These are phyloP conservation scores for Leucosticte australis DNA, from an alignment of 2,113 vertebrate genomes.

Conservation along the genomic window DNA sequence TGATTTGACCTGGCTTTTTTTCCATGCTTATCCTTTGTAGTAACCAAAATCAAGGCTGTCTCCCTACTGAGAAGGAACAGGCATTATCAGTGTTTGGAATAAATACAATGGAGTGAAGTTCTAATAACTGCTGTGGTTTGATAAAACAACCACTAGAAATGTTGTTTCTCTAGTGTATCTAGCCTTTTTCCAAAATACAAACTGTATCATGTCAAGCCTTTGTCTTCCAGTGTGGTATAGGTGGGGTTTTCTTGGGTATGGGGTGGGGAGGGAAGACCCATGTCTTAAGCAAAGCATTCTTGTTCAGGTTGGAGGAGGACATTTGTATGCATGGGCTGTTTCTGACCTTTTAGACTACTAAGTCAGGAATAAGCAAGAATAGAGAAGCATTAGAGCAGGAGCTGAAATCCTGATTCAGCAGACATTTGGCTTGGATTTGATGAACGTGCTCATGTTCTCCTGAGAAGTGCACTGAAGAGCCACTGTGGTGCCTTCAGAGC, in stretches of 20 bases:
- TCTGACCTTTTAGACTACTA: not conserved
- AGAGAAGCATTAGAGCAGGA: not conserved
- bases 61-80: not conserved
- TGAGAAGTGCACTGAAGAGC: not conserved
- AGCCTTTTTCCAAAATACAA: not conserved
- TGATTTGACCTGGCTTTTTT: not conserved
- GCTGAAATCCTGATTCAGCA: not conserved
- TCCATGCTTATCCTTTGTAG: not conserved
- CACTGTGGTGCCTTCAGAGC: not conserved
- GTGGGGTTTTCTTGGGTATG: not conserved
- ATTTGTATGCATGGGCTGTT: not conserved
- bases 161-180: not conserved
- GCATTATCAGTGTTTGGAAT: not conserved
- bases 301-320: not conserved
- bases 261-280: fast-evolving
- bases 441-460: fast-evolving
- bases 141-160: not conserved
- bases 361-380: not conserved
- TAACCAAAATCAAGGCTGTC: not conserved
- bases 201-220: not conserved
- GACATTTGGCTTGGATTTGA: not conserved
- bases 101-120: not conserved
- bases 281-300: not conserved
- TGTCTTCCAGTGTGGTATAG: not conserved
- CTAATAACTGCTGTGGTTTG: not conserved